phyloP scores from a whole-genome alignment of 2,113 vertebrate genomes.

The Thunnus thynnus region DNA sequence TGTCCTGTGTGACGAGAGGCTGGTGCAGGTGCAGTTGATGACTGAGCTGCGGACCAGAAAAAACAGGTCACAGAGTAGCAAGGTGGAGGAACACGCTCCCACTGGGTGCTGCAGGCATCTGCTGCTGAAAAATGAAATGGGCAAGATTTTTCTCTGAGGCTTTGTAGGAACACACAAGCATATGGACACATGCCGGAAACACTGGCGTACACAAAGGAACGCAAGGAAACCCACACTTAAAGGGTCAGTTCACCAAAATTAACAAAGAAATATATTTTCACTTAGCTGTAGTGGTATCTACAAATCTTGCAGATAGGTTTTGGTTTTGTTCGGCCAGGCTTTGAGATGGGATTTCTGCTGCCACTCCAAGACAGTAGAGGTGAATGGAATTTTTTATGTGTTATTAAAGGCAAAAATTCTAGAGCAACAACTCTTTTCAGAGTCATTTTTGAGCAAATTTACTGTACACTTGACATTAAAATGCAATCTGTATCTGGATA shows the following conservation, averaged over 20 bases:
- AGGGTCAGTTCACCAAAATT: not conserved
- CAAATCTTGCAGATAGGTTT: not conserved
- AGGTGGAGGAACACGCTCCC: slow-evolving; percentile 12
- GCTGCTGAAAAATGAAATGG: slow-evolving; percentile 15
- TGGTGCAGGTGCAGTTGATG: slow-evolving; percentile 30
- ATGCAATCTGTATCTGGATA: no score
- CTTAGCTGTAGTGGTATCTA: not conserved
- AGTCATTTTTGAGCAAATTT: no score
- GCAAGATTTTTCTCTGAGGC: slow-evolving; percentile 7
- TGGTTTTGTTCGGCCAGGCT: not conserved
- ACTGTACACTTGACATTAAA: no score
- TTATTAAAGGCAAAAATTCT: no score
- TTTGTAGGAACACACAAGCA: not conserved
- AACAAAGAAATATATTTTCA: no score
- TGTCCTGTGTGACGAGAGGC: slow-evolving; percentile 8
- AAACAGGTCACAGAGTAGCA: slow-evolving; percentile 31
- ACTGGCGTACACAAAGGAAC: not conserved
- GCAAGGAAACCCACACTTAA: not conserved
- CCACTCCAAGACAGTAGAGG: not conserved
- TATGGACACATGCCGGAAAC: not conserved
- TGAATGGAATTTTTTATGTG: no score
- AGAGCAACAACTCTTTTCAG: no score
- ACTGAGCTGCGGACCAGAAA: slow-evolving; percentile 8
- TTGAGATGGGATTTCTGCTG: not conserved
- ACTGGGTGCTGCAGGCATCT: slow-evolving; percentile 2